phyloP scores from a whole-genome alignment of 1,140 invertebrate genomes.

The Meloidogyne chitwoodi region DNA sequence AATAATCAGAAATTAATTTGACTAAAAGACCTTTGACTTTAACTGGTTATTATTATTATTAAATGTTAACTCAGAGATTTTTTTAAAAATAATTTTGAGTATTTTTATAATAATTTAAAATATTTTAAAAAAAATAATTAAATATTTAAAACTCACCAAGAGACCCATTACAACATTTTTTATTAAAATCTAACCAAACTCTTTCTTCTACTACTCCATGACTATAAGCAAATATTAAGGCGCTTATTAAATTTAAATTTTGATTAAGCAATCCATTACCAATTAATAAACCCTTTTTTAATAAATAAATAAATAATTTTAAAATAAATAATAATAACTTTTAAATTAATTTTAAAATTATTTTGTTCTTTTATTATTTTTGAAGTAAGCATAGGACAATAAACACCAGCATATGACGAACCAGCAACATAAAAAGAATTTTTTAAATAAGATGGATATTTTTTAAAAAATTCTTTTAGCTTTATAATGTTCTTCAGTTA shows the following conservation, averaged over 20 bases:
- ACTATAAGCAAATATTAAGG: slow-evolving; percentile 42
- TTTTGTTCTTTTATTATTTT: slow-evolving; percentile 51
- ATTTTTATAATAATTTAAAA: too few relatives aligned
- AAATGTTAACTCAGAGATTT: too few relatives aligned
- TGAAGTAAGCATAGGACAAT: slow-evolving; percentile 62
- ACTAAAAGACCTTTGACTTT: too few relatives aligned
- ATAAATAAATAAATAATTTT: not conserved
- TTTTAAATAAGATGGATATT: slow-evolving; percentile 63
- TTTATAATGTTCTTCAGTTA: slow-evolving; percentile 61
- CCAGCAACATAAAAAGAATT: slow-evolving; percentile 63
- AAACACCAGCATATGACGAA: slow-evolving; percentile 62
- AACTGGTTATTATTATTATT: too few relatives aligned
- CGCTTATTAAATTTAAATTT: slow-evolving; percentile 38
- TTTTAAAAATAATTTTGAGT: too few relatives aligned
- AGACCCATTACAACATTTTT: slow-evolving; percentile 37
- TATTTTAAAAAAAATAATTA: too few relatives aligned
- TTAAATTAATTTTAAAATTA: slow-evolving; percentile 1
- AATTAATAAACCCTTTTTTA: slow-evolving; percentile 15
- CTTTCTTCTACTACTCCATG: slow-evolving; percentile 52
- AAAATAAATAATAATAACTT: not conserved
- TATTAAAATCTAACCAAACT: slow-evolving; percentile 43
- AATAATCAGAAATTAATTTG: too few relatives aligned
- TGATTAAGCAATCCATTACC: slow-evolving; percentile 13
- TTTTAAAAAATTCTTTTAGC: slow-evolving; percentile 64
- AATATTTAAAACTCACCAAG: not conserved